Percentiles rank a stretch among this genome's conserved stretches.
These are phyloP conservation scores for Chironomus tentans DNA, from an alignment of 2,888 invertebrate species.

Conservation along the genomic window DNA sequence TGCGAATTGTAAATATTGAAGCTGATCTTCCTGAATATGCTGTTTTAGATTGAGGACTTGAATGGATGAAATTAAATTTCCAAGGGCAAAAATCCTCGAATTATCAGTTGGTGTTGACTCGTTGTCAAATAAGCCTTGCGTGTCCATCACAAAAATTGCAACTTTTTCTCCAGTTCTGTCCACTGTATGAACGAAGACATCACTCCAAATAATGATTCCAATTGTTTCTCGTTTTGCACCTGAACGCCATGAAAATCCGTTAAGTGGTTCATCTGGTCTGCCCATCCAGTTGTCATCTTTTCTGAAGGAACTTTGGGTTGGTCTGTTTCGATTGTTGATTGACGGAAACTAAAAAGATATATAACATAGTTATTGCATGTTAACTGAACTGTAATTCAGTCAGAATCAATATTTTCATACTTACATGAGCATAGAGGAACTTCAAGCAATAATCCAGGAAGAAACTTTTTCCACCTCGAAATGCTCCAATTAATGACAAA, in stretches of 20 bases:
- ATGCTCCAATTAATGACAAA: constrained; percentile 10
- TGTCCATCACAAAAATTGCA: not conserved
- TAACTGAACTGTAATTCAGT: too few species aligned
- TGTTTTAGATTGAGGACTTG: not conserved
- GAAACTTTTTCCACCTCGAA: constrained; percentile 16
- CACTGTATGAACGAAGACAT: not conserved
- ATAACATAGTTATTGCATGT: not conserved
- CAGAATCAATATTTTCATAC: not conserved
- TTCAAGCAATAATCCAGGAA: constrained; percentile 11
- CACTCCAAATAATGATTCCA: not conserved
- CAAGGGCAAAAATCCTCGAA: not conserved
- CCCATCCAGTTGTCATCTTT: not conserved
- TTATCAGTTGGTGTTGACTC: not conserved
- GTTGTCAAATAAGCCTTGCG: not conserved
- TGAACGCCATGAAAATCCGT: not conserved
- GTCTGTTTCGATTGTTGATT: not conserved
- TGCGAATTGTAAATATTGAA: not conserved
- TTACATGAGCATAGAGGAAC: not conserved
- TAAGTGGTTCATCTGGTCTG: not conserved
- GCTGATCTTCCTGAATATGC: not conserved
- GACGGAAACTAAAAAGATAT: not conserved
- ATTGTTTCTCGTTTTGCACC: not conserved
- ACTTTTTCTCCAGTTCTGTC: not conserved
- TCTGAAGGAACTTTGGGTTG: not conserved
- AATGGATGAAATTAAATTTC: not conserved